Evolutionary conservation across 2,797 vertebrate genomes (phyloP), one percentile per base, ranked within the genome.

Genomic region (Perodicticus potto): DNA sequence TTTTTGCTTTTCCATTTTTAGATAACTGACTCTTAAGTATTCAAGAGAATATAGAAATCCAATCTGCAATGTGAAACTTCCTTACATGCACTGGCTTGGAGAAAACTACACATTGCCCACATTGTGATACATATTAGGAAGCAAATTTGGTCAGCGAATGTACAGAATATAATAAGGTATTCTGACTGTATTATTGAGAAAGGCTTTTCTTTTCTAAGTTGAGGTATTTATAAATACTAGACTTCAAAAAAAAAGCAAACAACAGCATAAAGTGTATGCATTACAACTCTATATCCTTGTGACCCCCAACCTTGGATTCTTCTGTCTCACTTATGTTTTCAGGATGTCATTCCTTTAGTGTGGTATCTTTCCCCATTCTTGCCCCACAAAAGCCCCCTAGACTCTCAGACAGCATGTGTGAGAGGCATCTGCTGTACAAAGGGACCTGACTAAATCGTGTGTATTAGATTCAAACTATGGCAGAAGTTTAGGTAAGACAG

Each of bases 201-300:
- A 25, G 70, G n/a, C 7, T 37, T 55, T 53, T 91, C 53, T 55
- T 63, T 37, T 1, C 34, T 29, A 69, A 67, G 7, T 49, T 67
- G 20, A 81, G 77, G 12, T 82, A 89, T n/a, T 95, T 55, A 72
- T 27, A 92, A 65, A 73, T 61, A 65, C 85, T 45, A 27, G 4
- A 65, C 69, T 34, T 86, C 77, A 86, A 86, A 81, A 89, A 88
- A 43, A 85, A 84, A 94, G 76, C 77, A 95, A 92, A 73, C 14
- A n/a, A 59, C 23, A 59, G 34, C 43, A 43, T 61, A 88, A 91
- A 82, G 43, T 25, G 34, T 83, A 86, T 7, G 40, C 61, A 65
- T 83, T 93, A 80, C 7, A 40, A 59, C 32, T 45, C 45, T 76
- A 67, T n/a, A 70, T 27, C 53, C 37, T 72, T 57, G 34, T 37